phyloP scores from a whole-genome alignment of 2,113 vertebrate species.

The Rissa tridactyla region DNA sequence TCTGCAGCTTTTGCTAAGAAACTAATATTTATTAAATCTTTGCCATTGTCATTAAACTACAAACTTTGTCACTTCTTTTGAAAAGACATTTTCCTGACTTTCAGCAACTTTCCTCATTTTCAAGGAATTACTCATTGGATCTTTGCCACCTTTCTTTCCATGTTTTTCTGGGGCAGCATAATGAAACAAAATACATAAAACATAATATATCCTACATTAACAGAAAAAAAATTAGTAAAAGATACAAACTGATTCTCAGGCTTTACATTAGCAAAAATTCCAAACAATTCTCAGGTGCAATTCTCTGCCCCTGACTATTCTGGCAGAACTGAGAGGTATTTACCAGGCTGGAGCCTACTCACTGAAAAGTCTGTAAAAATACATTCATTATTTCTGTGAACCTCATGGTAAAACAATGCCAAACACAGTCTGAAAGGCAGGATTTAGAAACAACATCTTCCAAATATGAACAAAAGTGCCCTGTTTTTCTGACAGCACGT shows the following conservation, averaged over 20 bases:
- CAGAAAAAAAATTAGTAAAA: not conserved
- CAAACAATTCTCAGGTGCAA: not conserved
- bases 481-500: not conserved
- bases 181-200: not conserved
- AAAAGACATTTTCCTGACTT: not conserved
- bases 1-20: not conserved
- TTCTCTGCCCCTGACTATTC: not conserved
- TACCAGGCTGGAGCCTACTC: not conserved
- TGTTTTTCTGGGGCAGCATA: not conserved
- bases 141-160: not conserved
- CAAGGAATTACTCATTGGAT: not conserved
- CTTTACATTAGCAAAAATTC: not conserved
- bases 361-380: not conserved
- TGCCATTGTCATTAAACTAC: not conserved
- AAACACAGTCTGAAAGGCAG: not conserved
- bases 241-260: not conserved
- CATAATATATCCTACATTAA: not conserved
- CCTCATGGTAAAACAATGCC: not conserved
- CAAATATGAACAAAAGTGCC: not conserved
- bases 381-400: not conserved
- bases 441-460: not conserved
- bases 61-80: not conserved
- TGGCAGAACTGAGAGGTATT: not conserved
- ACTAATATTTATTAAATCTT: not conserved
- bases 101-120: not conserved